phyloP scores from a whole-genome alignment of 2,113 vertebrate species.

The Ictidomys tridecemlineatus region DNA sequence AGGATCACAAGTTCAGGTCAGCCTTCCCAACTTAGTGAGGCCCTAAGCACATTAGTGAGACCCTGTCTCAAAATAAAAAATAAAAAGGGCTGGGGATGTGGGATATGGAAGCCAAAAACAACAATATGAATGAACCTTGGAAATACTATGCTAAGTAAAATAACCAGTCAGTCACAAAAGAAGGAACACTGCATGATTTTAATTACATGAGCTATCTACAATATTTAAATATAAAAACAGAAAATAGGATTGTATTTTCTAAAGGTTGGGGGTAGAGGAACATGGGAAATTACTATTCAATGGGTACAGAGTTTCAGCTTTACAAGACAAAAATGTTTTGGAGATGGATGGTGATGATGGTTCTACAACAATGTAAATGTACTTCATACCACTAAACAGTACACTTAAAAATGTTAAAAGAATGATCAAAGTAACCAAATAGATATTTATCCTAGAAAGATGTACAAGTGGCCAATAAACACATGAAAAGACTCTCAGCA shows the following conservation, averaged over 20 bases:
- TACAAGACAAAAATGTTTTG: background rate
- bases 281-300: background rate
- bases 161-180: background rate
- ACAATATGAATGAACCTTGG: background rate
- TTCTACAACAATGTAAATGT: background rate
- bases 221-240: background rate
- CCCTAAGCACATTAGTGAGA: no score
- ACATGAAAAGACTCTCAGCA: background rate
- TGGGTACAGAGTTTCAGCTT: background rate
- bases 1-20: no score
- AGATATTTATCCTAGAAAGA: background rate
- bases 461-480: background rate
- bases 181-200: background rate
- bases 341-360: background rate
- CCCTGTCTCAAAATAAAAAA: no score
- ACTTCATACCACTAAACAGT: background rate
- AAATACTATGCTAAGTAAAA: background rate
- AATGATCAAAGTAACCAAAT: constrained; percentile 14
- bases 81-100: no score
- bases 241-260: background rate
- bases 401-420: background rate
- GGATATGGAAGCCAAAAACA: no score
- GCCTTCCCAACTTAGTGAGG: no score
- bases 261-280: background rate
- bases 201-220: background rate